Evolutionary conservation across 2,113 vertebrate genomes (phyloP).

Genomic region (Periophthalmus modestus): DNA sequence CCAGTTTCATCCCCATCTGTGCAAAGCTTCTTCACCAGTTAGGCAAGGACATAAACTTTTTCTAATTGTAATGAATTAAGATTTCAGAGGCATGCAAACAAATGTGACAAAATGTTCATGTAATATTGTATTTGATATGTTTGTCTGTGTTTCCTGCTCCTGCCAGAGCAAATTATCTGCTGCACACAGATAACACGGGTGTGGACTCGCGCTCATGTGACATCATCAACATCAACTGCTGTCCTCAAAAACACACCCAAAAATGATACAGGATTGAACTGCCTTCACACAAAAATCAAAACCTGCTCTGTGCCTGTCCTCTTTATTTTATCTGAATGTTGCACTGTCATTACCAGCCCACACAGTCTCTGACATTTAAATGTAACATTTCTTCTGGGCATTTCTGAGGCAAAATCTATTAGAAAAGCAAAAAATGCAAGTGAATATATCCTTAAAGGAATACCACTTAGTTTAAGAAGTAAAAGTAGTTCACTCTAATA

Average conservation of each 20-base stretch:
- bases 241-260: slow-evolving; percentile 23
- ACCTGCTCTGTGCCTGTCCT: not conserved
- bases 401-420: not conserved
- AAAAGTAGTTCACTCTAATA: slow-evolving; percentile 12
- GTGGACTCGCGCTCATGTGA: slow-evolving; percentile 41
- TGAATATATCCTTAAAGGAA: not conserved
- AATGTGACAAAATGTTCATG: not conserved
- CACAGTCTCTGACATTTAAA: slow-evolving; percentile 48
- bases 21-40: not conserved
- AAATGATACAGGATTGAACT: not conserved
- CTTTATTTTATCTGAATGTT: slow-evolving; percentile 11
- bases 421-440: not conserved
- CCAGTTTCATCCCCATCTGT: too few species aligned
- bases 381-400: slow-evolving; percentile 23
- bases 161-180: slow-evolving; percentile 41
- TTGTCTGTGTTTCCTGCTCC: not conserved
- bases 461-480: not conserved
- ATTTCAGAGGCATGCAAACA: not conserved
- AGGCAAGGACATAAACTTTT: too few species aligned
- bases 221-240: slow-evolving; percentile 15
- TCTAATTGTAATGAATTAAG: not conserved
- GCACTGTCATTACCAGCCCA: slow-evolving; percentile 29
- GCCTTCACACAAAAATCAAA: slow-evolving; percentile 9
- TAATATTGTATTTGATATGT: not conserved
- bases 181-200: slow-evolving; percentile 63